Conservation (phyloP, 1,140 invertebrate genomes). For the Neodiprion lecontei region DNA sequence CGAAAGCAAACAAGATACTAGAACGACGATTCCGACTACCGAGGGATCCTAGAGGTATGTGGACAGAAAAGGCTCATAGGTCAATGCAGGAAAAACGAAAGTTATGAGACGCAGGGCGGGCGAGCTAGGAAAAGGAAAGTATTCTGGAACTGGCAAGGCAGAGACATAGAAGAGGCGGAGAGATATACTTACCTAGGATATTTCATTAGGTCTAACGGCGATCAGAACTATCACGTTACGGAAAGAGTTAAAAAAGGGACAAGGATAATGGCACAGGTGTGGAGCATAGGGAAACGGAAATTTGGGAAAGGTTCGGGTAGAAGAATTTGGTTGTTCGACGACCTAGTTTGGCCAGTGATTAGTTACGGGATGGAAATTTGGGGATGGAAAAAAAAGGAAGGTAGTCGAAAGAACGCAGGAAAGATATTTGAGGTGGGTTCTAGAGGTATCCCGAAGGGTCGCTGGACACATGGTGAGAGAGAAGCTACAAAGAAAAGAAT, state of each 20-base stretch:
- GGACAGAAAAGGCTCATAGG: slow-evolving; percentile 15
- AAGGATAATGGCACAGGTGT: slow-evolving; percentile 9
- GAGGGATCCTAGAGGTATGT: slow-evolving; percentile 8
- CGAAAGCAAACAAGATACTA: no score
- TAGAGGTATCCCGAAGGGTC: no score
- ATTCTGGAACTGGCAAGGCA: slow-evolving; percentile 13
- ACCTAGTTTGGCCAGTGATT: background rate
- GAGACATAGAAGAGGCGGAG: slow-evolving; percentile 15
- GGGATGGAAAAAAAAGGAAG: background rate
- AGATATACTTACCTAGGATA: slow-evolving; percentile 19
- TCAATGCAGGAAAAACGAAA: slow-evolving; percentile 22
- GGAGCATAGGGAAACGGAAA: slow-evolving; percentile 17
- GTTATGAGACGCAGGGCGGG: slow-evolving; percentile 18
- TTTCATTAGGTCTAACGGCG: slow-evolving; percentile 18
- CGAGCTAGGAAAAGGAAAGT: slow-evolving; percentile 11
- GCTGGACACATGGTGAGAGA: no score
- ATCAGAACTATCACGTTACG: slow-evolving; percentile 18
- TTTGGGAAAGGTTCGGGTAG: no score
- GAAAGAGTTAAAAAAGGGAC: slow-evolving; percentile 18
- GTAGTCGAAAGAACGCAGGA: slow-evolving; percentile 13
- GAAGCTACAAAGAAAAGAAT: slow-evolving; percentile 6
- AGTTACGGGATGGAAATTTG: background rate
- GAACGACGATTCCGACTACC: no score
- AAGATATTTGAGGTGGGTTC: no score
- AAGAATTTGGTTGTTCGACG: slow-evolving; percentile 19